These are phyloP conservation scores for Scrobipalpa atriplicella DNA, from an alignment of 2,888 invertebrate species.

Conservation along the genomic window DNA sequence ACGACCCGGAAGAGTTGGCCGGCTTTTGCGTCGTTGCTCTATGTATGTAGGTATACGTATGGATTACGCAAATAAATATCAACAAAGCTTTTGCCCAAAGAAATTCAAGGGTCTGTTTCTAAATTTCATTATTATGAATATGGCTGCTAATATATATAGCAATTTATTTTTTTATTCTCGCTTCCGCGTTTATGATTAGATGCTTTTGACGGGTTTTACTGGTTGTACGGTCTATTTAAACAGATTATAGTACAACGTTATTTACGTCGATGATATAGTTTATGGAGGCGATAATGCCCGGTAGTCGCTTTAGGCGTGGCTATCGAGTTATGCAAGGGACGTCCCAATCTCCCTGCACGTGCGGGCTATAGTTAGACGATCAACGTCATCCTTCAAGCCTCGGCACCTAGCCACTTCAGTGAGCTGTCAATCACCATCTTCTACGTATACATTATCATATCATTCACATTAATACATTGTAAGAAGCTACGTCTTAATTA, in stretches of 20 bases:
- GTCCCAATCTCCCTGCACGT: conserved; percentile 14
- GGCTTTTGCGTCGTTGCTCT: conserved; percentile 36
- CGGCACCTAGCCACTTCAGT: conserved; percentile 8
- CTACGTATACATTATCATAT: conserved; percentile 5
- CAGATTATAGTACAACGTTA: not conserved
- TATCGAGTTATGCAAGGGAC: conserved; percentile 21
- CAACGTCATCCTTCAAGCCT: conserved; percentile 12
- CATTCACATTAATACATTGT: not conserved
- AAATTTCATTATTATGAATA: not conserved
- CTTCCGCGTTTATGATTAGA: conserved; percentile 15
- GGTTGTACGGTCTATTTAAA: not conserved
- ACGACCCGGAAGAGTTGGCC: conserved; percentile 39
- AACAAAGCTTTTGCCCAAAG: not conserved
- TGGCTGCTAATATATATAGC: not conserved
- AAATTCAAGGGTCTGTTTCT: not conserved
- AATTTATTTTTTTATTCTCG: not conserved
- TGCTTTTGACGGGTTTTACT: not conserved
- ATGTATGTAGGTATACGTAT: not conserved
- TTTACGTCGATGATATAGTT: conserved; percentile 7
- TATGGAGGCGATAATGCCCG: not conserved
- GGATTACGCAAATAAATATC: not conserved
- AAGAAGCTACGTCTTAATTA: not conserved
- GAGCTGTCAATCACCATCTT: conserved; percentile 6
- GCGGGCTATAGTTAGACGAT: conserved; percentile 23
- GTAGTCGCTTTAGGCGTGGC: not conserved